Conservation (phyloP, 2,888 invertebrate genomes). For the Melinaea marsaeus region DNA sequence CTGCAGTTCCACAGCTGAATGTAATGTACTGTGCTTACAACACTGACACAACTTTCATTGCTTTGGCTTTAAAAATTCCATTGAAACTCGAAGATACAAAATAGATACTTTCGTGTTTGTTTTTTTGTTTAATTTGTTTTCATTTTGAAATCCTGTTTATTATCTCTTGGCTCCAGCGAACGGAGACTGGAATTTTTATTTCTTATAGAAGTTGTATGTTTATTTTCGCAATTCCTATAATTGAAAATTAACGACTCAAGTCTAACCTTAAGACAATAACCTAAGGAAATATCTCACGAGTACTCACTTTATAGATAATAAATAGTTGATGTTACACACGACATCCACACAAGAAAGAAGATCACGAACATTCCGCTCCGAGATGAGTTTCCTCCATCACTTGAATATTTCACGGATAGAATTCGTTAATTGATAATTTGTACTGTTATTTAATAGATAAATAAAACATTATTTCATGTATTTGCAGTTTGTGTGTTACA, state of each 20-base stretch:
- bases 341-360: not conserved
- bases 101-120: not conserved
- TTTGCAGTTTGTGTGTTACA: too few relatives aligned
- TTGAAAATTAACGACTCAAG: too few relatives aligned
- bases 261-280: too few relatives aligned
- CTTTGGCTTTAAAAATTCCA: slow-evolving; percentile 4
- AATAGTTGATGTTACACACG: too few relatives aligned
- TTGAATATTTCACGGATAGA: slow-evolving; percentile 26
- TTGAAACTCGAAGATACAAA: slow-evolving; percentile 6
- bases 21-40: not conserved
- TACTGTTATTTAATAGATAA: slow-evolving; percentile 27
- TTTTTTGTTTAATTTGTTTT: not conserved
- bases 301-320: too few relatives aligned
- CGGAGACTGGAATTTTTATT: too few relatives aligned
- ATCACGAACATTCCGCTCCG: not conserved
- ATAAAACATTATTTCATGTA: slow-evolving; percentile 22
- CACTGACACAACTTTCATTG: not conserved
- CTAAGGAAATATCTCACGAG: too few relatives aligned
- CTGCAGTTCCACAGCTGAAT: slow-evolving; percentile 16
- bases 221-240: too few relatives aligned
- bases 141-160: not conserved
- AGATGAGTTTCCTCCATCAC: slow-evolving; percentile 15
- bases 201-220: too few relatives aligned
- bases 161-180: too few relatives aligned
- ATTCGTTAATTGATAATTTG: slow-evolving; percentile 26